A percentile compares a stretch with the other conserved stretches of the same genome.
These are phyloP conservation scores for Caradrina clavipalpis DNA, from an alignment of 2,888 invertebrate species.

Conservation along the genomic window DNA sequence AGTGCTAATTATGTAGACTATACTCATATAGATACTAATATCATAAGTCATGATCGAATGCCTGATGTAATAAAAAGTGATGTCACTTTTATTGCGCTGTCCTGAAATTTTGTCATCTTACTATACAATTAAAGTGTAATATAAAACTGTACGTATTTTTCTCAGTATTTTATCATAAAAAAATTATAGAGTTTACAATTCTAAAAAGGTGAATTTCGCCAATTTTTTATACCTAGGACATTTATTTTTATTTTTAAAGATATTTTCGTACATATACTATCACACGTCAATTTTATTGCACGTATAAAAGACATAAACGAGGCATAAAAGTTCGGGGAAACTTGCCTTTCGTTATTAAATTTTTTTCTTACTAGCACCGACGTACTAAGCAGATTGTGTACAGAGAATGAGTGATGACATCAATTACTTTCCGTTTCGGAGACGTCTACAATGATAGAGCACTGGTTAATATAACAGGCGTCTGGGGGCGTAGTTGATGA, in stretches of 20 bases:
- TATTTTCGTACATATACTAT: too few relatives aligned
- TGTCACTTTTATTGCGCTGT: slow-evolving; percentile 24
- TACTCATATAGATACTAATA: slow-evolving; percentile 11
- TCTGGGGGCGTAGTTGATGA: slow-evolving; percentile 65
- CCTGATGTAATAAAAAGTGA: slow-evolving; percentile 33
- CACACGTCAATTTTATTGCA: neutral
- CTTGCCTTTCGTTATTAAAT: neutral
- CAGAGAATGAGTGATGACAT: slow-evolving; percentile 37
- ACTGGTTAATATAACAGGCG: slow-evolving; percentile 38
- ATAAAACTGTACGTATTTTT: neutral
- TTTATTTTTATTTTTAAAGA: too few relatives aligned
- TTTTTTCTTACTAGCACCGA: neutral
- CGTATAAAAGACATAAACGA: neutral
- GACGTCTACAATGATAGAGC: slow-evolving; percentile 46
- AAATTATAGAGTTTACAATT: neutral
- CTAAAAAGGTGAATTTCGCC: too few relatives aligned
- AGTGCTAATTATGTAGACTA: slow-evolving; percentile 27
- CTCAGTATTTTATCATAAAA: neutral
- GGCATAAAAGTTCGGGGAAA: neutral
- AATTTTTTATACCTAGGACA: too few relatives aligned
- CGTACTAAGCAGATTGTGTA: neutral
- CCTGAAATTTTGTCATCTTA: slow-evolving; percentile 3
- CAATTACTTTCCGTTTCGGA: slow-evolving; percentile 44
- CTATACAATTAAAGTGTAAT: slow-evolving; percentile 9
- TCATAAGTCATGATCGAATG: slow-evolving; percentile 17